These are phyloP conservation scores for Zalophus californianus DNA, from an alignment of 2,797 vertebrate species.

Conservation along the genomic window DNA sequence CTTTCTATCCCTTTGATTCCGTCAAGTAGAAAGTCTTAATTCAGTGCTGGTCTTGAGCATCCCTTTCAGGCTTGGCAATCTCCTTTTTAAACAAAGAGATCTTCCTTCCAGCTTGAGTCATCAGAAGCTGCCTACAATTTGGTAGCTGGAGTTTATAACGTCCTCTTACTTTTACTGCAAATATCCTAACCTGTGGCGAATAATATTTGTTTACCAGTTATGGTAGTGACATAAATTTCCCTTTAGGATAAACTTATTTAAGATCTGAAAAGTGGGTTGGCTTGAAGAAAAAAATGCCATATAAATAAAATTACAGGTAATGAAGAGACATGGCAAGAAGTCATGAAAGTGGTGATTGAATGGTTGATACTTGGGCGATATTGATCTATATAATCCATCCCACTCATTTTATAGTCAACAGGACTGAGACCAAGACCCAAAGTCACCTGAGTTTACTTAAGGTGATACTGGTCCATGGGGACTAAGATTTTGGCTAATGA, in stretches of 20 bases:
- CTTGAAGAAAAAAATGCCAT: slow-evolving; percentile 15
- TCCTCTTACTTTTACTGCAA: not conserved
- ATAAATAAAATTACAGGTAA: not conserved
- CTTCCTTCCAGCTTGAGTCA: not conserved
- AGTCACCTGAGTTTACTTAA: not conserved
- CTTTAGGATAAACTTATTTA: slow-evolving; percentile 20
- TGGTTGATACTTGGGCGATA: not conserved
- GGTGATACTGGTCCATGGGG: not conserved
- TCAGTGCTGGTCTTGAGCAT: not conserved
- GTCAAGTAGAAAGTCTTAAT: not conserved
- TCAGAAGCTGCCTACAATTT: not conserved
- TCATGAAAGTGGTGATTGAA: not conserved
- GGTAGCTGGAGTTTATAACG: not conserved
- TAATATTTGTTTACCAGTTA: not conserved
- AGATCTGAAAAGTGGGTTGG: not conserved
- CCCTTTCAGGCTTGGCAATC: not conserved
- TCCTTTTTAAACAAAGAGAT: not conserved
- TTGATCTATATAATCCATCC: not conserved
- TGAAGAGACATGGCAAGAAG: not conserved
- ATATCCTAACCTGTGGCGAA: not conserved
- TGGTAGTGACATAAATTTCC: not conserved
- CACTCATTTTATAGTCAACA: not conserved
- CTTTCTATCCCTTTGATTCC: not conserved
- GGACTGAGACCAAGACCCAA: not conserved
- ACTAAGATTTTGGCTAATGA: not conserved